Evolutionary conservation across 1,140 invertebrate genomes (phyloP).

Genomic region (Cherax quadricarinatus): DNA sequence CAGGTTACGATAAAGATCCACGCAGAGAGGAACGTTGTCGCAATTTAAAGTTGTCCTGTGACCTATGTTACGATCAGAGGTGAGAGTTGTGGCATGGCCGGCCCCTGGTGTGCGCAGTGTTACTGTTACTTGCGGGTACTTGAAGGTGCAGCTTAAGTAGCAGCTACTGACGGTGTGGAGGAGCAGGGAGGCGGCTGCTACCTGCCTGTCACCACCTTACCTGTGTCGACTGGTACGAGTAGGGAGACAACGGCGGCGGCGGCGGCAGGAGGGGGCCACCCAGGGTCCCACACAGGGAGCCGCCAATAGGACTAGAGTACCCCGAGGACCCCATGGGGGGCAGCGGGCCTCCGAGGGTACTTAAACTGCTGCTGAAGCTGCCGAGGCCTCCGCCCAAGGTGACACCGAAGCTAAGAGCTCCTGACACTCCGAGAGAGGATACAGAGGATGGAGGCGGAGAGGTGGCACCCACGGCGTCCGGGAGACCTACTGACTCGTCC

Average conservation of each 20-base stretch:
- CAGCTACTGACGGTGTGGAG: slow-evolving; percentile 13
- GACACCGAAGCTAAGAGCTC: slow-evolving; percentile 46
- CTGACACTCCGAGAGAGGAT: slow-evolving; percentile 22
- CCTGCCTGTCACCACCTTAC: slow-evolving; percentile 59
- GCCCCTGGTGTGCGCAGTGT: too few species aligned
- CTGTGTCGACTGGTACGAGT: slow-evolving; percentile 61
- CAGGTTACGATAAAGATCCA: too few species aligned
- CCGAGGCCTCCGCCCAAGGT: slow-evolving; percentile 70
- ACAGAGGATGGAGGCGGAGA: slow-evolving; percentile 47
- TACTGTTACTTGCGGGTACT: background rate
- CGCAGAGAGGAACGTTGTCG: too few species aligned
- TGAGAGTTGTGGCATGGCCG: too few species aligned
- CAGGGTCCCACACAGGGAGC: slow-evolving; percentile 4
- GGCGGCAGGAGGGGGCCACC: slow-evolving; percentile 60
- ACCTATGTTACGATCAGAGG: too few species aligned
- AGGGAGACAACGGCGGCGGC: slow-evolving; percentile 56
- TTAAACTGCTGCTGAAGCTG: slow-evolving; percentile 76
- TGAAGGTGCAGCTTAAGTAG: background rate
- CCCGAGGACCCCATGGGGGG: slow-evolving; percentile 51
- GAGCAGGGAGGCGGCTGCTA: background rate
- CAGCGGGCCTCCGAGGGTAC: slow-evolving; percentile 77
- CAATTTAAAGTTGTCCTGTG: too few species aligned
- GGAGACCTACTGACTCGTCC: slow-evolving; percentile 76
- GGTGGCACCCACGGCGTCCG: slow-evolving; percentile 73
- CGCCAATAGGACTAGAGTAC: slow-evolving; percentile 59